Evolutionary conservation across 2,113 vertebrate genomes (phyloP).

Genomic region (Xiphias gladius): DNA sequence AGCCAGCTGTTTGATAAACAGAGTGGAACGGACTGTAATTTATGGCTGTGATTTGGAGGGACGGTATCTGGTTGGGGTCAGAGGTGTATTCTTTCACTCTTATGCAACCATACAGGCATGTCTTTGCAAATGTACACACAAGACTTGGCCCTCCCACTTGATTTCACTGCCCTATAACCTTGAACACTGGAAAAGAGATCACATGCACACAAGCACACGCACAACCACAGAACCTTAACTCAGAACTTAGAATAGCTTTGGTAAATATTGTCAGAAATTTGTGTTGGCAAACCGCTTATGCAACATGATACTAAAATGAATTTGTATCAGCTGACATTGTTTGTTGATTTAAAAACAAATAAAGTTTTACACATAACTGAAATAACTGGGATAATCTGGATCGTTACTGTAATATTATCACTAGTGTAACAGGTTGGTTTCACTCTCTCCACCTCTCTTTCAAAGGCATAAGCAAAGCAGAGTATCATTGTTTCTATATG

Average conservation of each 20-base stretch:
- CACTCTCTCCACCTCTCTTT: not conserved
- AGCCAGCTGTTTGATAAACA: constrained; percentile 50
- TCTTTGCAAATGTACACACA: constrained; percentile 59
- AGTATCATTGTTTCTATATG: not conserved
- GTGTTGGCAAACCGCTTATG: not conserved
- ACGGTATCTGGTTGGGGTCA: constrained; percentile 60
- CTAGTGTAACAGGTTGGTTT: constrained; percentile 10
- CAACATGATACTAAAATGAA: not conserved
- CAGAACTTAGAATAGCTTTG: not conserved
- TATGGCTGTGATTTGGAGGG: constrained; percentile 53
- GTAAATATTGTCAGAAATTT: constrained; percentile 3
- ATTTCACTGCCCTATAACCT: constrained; percentile 66
- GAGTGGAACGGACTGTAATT: constrained; percentile 46
- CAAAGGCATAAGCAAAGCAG: not conserved
- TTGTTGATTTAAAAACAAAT: not conserved
- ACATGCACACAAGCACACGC: constrained; percentile 6
- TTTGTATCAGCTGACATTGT: not conserved
- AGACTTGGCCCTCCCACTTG: constrained; percentile 57
- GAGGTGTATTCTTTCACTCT: constrained; percentile 75
- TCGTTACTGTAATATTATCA: not conserved
- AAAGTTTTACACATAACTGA: not conserved
- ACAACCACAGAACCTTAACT: not conserved
- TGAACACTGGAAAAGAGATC: constrained; percentile 51
- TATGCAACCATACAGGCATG: constrained; percentile 65
- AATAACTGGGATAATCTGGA: not conserved